Evolutionary conservation across 2,888 invertebrate genomes (phyloP), one percentile per base, ranked within the genome.

Genomic region (Elysia crispata): DNA sequence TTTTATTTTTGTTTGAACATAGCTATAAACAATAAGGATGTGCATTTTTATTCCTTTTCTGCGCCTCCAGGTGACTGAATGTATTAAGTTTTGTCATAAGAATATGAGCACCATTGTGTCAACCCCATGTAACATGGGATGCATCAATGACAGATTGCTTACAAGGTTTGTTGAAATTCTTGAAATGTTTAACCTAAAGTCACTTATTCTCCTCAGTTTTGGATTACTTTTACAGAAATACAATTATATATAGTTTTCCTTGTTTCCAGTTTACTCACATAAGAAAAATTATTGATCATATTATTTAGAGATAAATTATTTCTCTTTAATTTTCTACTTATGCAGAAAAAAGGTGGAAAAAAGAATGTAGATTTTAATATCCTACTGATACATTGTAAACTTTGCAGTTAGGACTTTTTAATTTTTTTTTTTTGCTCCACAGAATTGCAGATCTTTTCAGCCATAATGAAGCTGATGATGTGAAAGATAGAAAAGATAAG

Each of bases 361-460:
- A 41, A 41, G 11, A 6, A 41, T 11, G 11, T 6, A 41, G 20
- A 30, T 76, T 62, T 75, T 76, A 33, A 31, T 64, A n/a, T 28
- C 62, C 0, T 31, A 67, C 15, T 6, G 3, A 67, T 6, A 67
- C 3, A 28, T 23, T 23, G 3, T 25, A 25, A 23, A 23, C 30
- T 6, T 67, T 23, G 25, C 30, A 6, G n/a, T 67, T 15, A n/a
- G 18, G 33, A 33, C 49, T 23, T 69, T 41, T n/a, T 66, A 31
- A 23, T 31, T 41, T 18, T 57, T 70, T 72, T 60, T 67, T 30
- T 62, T 70, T 84, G 76, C 23, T 66, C 89, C 89, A 41, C 89
- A 96, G 97, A 86, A 93, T 98, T 87, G 95, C 97, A 15, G 95
- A 96, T 28, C 95, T 97, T 94, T 97, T 97, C 92, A 96, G 96